Evolutionary conservation across 1,140 invertebrate genomes (phyloP).

Genomic region (Ylistrum balloti): DNA sequence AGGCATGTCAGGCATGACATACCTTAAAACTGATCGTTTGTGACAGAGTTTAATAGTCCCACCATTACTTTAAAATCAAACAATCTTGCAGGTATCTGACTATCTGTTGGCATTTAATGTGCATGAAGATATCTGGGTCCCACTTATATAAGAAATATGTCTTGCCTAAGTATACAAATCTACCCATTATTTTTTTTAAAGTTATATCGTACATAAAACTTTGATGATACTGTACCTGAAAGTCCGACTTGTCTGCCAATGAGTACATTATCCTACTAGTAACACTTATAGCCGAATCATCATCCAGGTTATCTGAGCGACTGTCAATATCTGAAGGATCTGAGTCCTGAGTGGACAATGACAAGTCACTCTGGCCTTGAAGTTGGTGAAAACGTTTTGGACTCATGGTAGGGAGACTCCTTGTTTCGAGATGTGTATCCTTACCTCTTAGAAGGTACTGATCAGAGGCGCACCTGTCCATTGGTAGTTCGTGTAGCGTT

Average conservation of each 20-base stretch:
- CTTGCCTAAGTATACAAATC: too few species aligned
- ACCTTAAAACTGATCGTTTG: too few species aligned
- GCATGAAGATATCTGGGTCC: too few species aligned
- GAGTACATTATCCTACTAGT: neutral
- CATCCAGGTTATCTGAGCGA: neutral
- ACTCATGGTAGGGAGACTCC: constrained; percentile 2
- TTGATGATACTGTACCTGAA: neutral
- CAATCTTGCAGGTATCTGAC: too few species aligned
- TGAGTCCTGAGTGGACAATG: neutral
- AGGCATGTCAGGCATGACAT: too few species aligned
- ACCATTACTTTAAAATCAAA: too few species aligned
- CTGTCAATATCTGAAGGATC: neutral
- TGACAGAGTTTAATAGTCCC: too few species aligned
- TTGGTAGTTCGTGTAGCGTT: neutral
- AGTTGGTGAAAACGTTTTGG: constrained; percentile 1
- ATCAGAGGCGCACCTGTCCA: neutral
- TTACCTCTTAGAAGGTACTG: neutral
- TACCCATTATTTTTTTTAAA: too few species aligned
- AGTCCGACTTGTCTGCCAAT: neutral
- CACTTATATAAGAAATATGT: too few species aligned
- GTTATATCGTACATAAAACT: too few species aligned
- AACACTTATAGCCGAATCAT: constrained; percentile 4
- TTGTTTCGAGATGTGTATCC: neutral
- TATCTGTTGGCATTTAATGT: too few species aligned
- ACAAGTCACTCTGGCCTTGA: neutral